Evolutionary conservation across 2,113 vertebrate genomes (phyloP), one percentile per base, ranked within the genome.

Genomic region (Hiodon tergisus): DNA sequence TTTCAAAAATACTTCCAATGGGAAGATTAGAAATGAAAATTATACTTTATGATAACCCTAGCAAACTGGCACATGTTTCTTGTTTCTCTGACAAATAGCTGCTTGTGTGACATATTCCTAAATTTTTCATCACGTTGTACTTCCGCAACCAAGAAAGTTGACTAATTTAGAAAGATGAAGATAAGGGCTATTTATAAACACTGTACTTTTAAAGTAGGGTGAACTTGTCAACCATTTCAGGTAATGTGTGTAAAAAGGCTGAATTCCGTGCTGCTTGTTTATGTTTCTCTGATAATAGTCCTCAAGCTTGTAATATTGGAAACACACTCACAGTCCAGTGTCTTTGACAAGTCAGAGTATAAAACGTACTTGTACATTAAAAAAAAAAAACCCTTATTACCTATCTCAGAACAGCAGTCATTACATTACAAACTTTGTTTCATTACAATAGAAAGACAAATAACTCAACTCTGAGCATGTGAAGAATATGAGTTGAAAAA

Each of bases 271-370:
- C 87, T 84, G 88, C 86, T 87, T 78, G 74, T 81, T 80, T 71
- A 80, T 81, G 85, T 86, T 84, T 88, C 82, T 89, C 86, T 85
- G 84, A 81, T 74, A 77, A 76, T 80, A 82, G 85, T 82, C 87
- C 84, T 87, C 83, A 87, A 84, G 83, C 87, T 86, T 83, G 84
- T 89, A 89, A 91, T 85, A 85, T 89, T 84, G 85, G 82, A 89
- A 89, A 86, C 79, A 89, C 83, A 87, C 86, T 89, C 87, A 80
- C 87, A 91, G 89, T 92, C 90, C 91, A 92, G 91, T 93, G 91
- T 91, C 71, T 75, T 89, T 91, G 90, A 93, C 91, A 92, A 89
- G 86, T 87, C 87, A 90, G 88, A 87, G 81, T 79, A 86, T 80
- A 86, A 89, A 87, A 90, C 78, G 78, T 85, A 85, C 85, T 87